Conservation (phyloP, 2,888 invertebrate genomes). For the Pomacea canaliculata region DNA sequence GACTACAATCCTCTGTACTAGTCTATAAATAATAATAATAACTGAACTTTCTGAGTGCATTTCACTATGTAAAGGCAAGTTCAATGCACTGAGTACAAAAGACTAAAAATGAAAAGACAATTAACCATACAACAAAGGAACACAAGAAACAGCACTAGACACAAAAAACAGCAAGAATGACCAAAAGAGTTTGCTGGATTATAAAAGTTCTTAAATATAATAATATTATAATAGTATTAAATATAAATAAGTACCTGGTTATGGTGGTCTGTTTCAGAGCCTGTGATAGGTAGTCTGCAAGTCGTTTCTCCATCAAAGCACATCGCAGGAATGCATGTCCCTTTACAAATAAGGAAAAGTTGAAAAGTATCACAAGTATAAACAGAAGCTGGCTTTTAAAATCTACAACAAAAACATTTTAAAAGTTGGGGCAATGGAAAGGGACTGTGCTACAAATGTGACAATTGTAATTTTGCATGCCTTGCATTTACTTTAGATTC, state of each 20-base stretch:
- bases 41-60: no score
- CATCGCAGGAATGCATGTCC: conserved; percentile 60
- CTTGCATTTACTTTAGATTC: no score
- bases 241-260: conserved; percentile 38
- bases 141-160: background rate
- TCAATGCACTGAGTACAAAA: background rate
- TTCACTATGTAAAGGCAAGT: no score
- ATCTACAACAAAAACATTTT: no score
- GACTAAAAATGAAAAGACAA: background rate
- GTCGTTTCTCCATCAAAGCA: conserved; percentile 60
- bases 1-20: no score
- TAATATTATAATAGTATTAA: no score
- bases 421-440: background rate
- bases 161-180: background rate
- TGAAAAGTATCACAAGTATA: background rate
- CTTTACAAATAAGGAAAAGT: conserved; percentile 33
- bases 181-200: background rate
- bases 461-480: no score
- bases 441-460: background rate
- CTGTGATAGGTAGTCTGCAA: conserved; percentile 53
- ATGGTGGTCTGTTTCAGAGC: conserved; percentile 48
- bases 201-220: background rate
- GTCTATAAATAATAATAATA: no score
- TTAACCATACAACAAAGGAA: background rate
- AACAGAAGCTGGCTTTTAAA: no score